These are phyloP conservation scores for Drosophila helvetica DNA, from an alignment of 2,888 invertebrate genomes.

Conservation along the genomic window DNA sequence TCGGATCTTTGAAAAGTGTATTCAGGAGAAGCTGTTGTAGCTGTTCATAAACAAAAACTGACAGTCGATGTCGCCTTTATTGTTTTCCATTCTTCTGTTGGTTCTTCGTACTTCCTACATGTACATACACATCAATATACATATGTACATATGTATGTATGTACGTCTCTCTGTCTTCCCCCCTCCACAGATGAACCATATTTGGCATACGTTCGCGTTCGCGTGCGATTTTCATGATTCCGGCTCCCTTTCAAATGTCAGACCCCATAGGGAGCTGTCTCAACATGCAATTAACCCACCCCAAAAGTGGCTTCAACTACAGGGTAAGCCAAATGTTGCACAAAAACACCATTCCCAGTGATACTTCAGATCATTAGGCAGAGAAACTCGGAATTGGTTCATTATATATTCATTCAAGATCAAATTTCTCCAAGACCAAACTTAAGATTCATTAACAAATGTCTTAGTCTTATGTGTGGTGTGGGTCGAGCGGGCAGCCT, in stretches of 20 bases:
- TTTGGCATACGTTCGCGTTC: slow-evolving; percentile 36
- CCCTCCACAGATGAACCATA: slow-evolving; percentile 39
- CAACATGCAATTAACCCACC: background rate
- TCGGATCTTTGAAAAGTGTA: background rate
- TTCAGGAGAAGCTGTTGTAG: background rate
- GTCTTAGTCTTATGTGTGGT: background rate
- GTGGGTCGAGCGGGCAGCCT: no score
- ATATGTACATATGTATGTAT: background rate
- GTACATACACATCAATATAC: background rate
- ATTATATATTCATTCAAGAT: background rate
- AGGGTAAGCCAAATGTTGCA: background rate
- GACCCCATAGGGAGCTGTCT: slow-evolving; percentile 6
- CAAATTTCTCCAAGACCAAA: background rate
- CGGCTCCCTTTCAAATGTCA: slow-evolving; percentile 16
- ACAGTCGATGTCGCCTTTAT: background rate
- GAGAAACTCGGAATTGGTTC: background rate
- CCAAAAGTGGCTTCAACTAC: background rate
- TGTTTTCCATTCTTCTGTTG: background rate
- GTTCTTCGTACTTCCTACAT: background rate
- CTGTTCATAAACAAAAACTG: background rate
- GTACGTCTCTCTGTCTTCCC: background rate
- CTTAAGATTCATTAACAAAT: background rate
- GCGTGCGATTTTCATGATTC: slow-evolving; percentile 18
- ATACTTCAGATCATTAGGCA: background rate
- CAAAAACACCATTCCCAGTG: background rate